A percentile compares a stretch with the other conserved stretches of the same genome.
These are phyloP conservation scores for Passer montanus DNA, from an alignment of 2,113 vertebrate genomes.

Conservation along the genomic window DNA sequence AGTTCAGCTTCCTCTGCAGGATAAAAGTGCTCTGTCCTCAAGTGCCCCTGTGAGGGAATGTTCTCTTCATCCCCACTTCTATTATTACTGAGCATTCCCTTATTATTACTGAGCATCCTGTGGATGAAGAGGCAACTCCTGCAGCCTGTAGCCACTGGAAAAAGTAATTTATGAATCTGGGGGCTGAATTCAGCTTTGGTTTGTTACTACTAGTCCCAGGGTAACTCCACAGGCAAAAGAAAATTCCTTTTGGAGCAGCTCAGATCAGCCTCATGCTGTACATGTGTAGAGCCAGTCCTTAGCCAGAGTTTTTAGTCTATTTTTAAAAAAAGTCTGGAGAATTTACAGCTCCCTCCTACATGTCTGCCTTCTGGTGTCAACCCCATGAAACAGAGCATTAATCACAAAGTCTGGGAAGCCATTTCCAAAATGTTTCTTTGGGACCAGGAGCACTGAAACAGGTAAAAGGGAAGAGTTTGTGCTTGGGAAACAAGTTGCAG, in stretches of 20 bases:
- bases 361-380: conserved; percentile 41
- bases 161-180: neutral
- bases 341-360: conserved; percentile 41
- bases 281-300: neutral
- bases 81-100: neutral
- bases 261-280: neutral
- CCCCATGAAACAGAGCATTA: conserved; percentile 19
- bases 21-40: neutral
- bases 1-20: neutral
- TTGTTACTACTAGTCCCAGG: neutral
- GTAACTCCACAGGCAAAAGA: neutral
- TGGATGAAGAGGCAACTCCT: neutral
- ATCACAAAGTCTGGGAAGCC: neutral
- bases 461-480: neutral
- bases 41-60: neutral
- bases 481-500: neutral
- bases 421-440: neutral
- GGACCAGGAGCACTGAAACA: neutral
- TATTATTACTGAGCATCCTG: neutral
- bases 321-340: conserved; percentile 30
- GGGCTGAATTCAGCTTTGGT: neutral
- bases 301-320: conserved; percentile 27
- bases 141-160: neutral
- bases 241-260: neutral
- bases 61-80: neutral